Evolutionary conservation across 2,113 vertebrate species (phyloP).

Genomic region (Neotragus pygmaeus): DNA sequence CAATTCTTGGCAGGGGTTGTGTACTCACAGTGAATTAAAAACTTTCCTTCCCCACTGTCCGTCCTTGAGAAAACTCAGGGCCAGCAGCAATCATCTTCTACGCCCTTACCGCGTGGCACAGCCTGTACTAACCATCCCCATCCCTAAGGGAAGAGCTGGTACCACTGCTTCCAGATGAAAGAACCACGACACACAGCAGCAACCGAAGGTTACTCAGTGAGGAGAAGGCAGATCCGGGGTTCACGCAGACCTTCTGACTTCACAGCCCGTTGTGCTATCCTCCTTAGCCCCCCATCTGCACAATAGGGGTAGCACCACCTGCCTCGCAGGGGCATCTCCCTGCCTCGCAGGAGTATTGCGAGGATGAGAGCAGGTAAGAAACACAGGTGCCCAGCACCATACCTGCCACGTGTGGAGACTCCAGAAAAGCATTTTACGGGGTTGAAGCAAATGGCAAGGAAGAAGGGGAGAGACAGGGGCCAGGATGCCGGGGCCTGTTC

Average conservation of each 20-base stretch:
- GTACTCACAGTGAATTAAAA: background rate
- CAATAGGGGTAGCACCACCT: background rate
- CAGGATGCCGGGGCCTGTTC: background rate
- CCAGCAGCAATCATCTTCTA: background rate
- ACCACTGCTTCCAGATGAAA: background rate
- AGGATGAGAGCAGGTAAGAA: background rate
- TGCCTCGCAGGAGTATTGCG: too few species aligned
- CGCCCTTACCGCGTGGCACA: rapidly evolving
- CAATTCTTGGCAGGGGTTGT: background rate
- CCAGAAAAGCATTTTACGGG: background rate
- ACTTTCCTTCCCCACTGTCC: background rate
- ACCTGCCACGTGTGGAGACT: background rate
- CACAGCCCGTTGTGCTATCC: background rate
- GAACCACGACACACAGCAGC: background rate
- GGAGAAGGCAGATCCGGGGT: background rate
- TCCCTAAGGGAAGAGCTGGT: background rate
- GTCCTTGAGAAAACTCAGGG: background rate
- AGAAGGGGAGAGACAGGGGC: background rate
- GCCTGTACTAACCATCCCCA: background rate
- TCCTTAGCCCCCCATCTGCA: background rate
- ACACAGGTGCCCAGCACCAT: background rate
- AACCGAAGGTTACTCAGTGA: background rate
- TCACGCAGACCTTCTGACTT: background rate
- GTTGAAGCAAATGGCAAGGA: background rate
- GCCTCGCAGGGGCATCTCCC: background rate